Conservation (phyloP, 2,113 vertebrate species). For the Burhinus bistriatus region DNA sequence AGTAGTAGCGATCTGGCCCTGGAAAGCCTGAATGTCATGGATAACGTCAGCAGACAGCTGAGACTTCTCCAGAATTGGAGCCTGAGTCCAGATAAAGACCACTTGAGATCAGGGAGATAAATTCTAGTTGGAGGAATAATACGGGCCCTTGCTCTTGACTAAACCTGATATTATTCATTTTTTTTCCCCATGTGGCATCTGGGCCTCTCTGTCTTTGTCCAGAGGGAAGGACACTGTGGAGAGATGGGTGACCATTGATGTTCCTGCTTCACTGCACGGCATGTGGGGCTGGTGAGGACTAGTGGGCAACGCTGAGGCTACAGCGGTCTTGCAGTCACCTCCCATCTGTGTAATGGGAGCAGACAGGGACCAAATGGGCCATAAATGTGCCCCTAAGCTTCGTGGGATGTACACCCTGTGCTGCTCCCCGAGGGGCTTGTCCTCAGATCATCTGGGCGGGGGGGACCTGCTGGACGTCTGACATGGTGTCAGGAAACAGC, state of each 20-base stretch:
- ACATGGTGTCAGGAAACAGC: background rate
- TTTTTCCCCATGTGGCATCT: background rate
- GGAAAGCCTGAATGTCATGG: background rate
- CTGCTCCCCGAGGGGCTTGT: background rate
- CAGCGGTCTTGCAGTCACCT: background rate
- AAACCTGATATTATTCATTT: background rate
- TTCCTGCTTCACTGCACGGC: background rate
- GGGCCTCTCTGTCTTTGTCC: background rate
- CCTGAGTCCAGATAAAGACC: background rate
- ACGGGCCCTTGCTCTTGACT: background rate
- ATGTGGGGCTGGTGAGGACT: background rate
- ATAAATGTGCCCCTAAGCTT: background rate
- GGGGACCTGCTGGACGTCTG: background rate
- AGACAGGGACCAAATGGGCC: constrained; percentile 33
- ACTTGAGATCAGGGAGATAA: background rate
- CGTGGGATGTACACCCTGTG: background rate
- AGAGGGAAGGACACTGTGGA: background rate
- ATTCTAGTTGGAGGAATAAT: background rate
- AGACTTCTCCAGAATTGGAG: background rate
- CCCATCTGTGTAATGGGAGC: background rate
- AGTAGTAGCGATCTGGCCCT: background rate
- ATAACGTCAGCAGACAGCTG: background rate
- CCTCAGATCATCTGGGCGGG: accelerated
- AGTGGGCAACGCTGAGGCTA: background rate
- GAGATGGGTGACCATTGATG: accelerated